Percentiles rank a stretch among this genome's conserved stretches.
phyloP scores from a whole-genome alignment of 2,797 vertebrate genomes.

The Gymnoscopelus microlampas region DNA sequence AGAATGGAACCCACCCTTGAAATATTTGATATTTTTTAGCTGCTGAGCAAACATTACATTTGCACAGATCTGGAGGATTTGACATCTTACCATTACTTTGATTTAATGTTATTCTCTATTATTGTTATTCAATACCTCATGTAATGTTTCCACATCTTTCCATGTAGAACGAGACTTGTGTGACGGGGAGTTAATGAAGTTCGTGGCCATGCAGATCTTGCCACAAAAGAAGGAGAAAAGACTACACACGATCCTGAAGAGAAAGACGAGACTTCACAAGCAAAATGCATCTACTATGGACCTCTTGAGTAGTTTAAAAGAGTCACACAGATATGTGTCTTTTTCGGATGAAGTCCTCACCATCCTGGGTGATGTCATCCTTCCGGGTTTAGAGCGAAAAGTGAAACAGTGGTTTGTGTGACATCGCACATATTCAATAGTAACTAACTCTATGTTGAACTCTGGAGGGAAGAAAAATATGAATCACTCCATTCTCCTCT shows the following conservation, averaged over 20 bases:
- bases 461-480: no score
- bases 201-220: slow-evolving; percentile 11
- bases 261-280: background rate
- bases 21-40: background rate
- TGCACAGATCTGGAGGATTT: background rate
- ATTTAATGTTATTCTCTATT: background rate
- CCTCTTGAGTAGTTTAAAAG: background rate
- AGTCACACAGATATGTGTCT: background rate
- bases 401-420: background rate
- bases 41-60: background rate
- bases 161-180: slow-evolving; percentile 21
- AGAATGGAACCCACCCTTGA: background rate
- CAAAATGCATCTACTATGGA: background rate
- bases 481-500: no score
- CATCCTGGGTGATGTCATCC: background rate
- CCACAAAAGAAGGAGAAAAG: slow-evolving; percentile 14
- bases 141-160: background rate
- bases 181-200: slow-evolving; percentile 23
- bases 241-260: background rate
- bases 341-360: background rate
- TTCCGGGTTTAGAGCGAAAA: background rate
- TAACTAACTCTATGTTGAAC: no score
- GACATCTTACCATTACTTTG: background rate
- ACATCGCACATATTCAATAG: background rate
- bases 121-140: background rate